These are phyloP conservation scores for Harmothoe impar DNA, from an alignment of 2,888 invertebrate genomes.

Conservation along the genomic window DNA sequence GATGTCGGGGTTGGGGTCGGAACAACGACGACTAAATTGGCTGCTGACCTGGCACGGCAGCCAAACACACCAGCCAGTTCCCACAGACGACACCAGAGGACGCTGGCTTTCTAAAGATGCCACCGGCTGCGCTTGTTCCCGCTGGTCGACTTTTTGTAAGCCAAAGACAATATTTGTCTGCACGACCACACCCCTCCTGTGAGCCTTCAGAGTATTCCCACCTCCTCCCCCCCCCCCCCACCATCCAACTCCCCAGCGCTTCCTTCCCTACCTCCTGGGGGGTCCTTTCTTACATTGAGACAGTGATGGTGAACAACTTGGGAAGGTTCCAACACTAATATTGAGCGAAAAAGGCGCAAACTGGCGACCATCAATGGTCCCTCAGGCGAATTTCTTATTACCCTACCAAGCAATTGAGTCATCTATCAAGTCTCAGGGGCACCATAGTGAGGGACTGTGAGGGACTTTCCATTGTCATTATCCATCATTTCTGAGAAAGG, in stretches of 20 bases:
- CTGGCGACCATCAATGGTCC: neutral
- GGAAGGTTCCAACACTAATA: neutral
- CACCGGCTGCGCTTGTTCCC: neutral
- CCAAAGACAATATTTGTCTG: conserved; percentile 6
- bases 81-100: neutral
- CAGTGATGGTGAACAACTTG: neutral
- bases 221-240: neutral
- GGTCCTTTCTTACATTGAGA: too few species aligned
- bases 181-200: neutral
- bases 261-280: too few species aligned
- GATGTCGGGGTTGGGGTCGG: too few species aligned
- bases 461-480: too few species aligned
- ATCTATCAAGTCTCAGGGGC: too few species aligned
- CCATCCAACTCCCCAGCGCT: too few species aligned
- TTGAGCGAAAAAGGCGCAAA: neutral
- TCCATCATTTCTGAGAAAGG: too few species aligned
- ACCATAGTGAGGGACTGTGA: too few species aligned
- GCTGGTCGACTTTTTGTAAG: neutral
- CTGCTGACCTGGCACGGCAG: neutral
- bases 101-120: neutral
- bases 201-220: neutral
- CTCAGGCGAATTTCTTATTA: too few species aligned
- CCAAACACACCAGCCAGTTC: neutral
- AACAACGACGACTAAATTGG: neutral
- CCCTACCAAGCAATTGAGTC: too few species aligned